These are phyloP conservation scores for Sinelater perroti DNA, from an alignment of 2,888 invertebrate genomes.

Conservation along the genomic window DNA sequence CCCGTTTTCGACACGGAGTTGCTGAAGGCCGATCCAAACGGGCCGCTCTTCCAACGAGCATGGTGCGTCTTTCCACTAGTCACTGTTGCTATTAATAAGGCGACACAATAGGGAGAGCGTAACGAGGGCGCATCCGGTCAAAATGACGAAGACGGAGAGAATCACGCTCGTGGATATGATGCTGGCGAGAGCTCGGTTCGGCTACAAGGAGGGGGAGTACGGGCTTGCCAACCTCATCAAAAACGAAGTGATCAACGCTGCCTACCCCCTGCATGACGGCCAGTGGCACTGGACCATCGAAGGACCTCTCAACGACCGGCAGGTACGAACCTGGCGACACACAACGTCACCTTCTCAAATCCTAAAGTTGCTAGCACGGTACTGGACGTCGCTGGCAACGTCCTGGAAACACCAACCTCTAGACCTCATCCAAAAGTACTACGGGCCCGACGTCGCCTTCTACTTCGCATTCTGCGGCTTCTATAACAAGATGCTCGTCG, in stretches of 20 bases:
- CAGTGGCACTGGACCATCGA: slow-evolving; percentile 50
- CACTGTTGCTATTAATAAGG: no score
- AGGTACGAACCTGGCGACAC: slow-evolving; percentile 50
- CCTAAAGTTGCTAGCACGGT: slow-evolving; percentile 64
- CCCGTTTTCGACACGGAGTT: slow-evolving; percentile 48
- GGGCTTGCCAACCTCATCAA: slow-evolving; percentile 51
- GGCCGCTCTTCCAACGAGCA: slow-evolving; percentile 45
- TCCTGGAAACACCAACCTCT: slow-evolving; percentile 70
- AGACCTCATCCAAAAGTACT: slow-evolving; percentile 66
- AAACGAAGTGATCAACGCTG: slow-evolving; percentile 48
- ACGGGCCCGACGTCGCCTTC: slow-evolving; percentile 65
- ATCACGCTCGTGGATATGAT: slow-evolving; percentile 52
- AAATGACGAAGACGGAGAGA: slow-evolving; percentile 52
- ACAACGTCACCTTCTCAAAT: neutral
- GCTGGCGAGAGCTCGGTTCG: slow-evolving; percentile 49
- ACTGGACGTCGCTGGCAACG: slow-evolving; percentile 67
- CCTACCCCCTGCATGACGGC: slow-evolving; percentile 57
- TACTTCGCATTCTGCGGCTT: slow-evolving; percentile 68
- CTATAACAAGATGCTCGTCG: slow-evolving; percentile 63
- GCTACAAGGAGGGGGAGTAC: slow-evolving; percentile 44
- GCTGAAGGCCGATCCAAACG: slow-evolving; percentile 39
- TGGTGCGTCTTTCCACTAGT: slow-evolving; percentile 48
- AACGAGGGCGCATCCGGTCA: slow-evolving; percentile 37
- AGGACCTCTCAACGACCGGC: slow-evolving; percentile 54
- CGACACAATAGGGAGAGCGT: slow-evolving; percentile 35